These are phyloP conservation scores for Arvicanthis niloticus DNA, from an alignment of 2,113 vertebrate genomes.

Conservation along the genomic window DNA sequence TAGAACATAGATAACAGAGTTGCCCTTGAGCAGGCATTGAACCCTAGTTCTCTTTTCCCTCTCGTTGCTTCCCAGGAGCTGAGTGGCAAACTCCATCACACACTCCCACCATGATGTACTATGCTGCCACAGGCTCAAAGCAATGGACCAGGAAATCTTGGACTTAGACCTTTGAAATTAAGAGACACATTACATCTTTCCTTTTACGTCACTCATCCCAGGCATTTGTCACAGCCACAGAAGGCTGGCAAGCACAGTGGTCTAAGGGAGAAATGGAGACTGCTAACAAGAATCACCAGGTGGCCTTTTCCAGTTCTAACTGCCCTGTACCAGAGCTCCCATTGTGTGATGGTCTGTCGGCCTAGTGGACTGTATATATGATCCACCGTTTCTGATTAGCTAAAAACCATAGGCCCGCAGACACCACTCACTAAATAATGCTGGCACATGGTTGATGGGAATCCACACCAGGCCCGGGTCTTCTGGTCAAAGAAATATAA, in stretches of 20 bases:
- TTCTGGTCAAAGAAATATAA: background rate
- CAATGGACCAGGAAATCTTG: background rate
- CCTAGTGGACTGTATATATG: background rate
- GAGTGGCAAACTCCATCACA: background rate
- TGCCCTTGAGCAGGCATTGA: background rate
- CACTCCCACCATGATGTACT: background rate
- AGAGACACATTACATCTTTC: background rate
- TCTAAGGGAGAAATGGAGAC: background rate
- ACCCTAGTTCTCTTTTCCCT: background rate
- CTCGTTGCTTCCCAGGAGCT: background rate
- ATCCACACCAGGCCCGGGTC: background rate
- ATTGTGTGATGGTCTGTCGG: background rate
- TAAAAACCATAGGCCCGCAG: background rate
- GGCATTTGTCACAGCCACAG: background rate
- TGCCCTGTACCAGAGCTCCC: background rate
- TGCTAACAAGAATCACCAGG: background rate
- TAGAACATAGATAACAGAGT: background rate
- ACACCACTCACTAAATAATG: background rate
- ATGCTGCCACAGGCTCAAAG: background rate
- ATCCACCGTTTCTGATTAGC: background rate
- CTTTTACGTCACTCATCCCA: background rate
- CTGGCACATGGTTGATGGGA: background rate
- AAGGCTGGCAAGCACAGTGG: background rate
- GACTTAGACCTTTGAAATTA: background rate
- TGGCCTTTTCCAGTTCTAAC: background rate